Evolutionary conservation across 2,797 vertebrate species (phyloP).

Genomic region (Anolis apletophallus): DNA sequence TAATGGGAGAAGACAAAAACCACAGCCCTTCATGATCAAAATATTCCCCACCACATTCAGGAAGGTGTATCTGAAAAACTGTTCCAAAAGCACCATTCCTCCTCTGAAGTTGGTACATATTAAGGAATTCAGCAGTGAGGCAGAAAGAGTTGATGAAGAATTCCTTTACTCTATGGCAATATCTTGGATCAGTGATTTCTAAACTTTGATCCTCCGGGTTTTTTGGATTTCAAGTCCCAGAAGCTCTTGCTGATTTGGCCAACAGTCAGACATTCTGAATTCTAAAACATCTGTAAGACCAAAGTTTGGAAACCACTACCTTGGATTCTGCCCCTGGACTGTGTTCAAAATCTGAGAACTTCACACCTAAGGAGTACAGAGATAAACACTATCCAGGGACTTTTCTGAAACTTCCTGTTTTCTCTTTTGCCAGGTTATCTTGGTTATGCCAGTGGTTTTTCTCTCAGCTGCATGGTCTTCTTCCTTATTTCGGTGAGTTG

Average conservation of each 20-base stretch:
- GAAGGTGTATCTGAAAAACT: neutral
- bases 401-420: conserved; percentile 7
- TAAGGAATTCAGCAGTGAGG: neutral
- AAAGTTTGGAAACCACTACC: no score
- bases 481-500: conserved; percentile 92
- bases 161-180: neutral
- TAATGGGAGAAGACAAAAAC: neutral
- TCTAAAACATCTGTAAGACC: no score
- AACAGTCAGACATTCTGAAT: no score
- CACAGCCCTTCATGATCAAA: neutral
- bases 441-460: conserved; percentile 97
- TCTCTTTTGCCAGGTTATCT: conserved; percentile 88
- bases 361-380: neutral
- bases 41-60: neutral
- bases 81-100: neutral
- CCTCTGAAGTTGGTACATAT: neutral
- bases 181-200: no score
- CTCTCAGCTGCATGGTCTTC: conserved; percentile 98
- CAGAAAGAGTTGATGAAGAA: neutral
- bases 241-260: no score
- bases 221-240: no score
- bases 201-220: no score
- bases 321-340: neutral
- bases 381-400: neutral
- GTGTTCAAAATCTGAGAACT: neutral